A percentile compares a stretch with the other conserved stretches of the same genome.
These are phyloP conservation scores for Drosophila baimaii DNA, from an alignment of 1,140 invertebrate genomes.

Conservation along the genomic window DNA sequence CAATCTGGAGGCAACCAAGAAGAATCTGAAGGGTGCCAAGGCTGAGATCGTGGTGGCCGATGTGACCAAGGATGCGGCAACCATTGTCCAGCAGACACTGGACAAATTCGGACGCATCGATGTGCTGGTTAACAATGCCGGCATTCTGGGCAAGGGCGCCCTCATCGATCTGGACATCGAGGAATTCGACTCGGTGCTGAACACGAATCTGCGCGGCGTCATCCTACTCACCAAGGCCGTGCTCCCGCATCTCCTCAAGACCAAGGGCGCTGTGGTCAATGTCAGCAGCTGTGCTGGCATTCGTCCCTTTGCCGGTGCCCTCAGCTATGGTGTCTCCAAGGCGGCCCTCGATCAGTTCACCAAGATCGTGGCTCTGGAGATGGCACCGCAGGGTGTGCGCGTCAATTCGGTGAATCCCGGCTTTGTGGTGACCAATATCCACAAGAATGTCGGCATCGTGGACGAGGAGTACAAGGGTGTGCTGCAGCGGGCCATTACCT, in stretches of 20 bases:
- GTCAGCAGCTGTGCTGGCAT: constrained; percentile 96
- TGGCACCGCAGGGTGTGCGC: constrained; percentile 91
- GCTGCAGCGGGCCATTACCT: constrained; percentile 89
- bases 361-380: constrained; percentile 90
- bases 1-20: constrained; percentile 85
- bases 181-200: constrained; percentile 93
- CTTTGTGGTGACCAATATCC: constrained; percentile 92
- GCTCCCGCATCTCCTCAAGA: constrained; percentile 91
- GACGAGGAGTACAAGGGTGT: constrained; percentile 90
- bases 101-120: constrained; percentile 90
- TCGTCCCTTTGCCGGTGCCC: constrained; percentile 89
- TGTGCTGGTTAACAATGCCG: constrained; percentile 94
- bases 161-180: constrained; percentile 91
- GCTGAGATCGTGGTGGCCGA: constrained; percentile 85
- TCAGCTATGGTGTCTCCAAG: constrained; percentile 95
- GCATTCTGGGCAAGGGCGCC: constrained; percentile 88
- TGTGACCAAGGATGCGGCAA: constrained; percentile 90
- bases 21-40: constrained; percentile 32
- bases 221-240: constrained; percentile 93
- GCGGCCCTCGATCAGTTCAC: constrained; percentile 96
- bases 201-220: constrained; percentile 92
- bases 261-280: constrained; percentile 95
- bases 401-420: constrained; percentile 95
- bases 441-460: constrained; percentile 90
- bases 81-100: constrained; percentile 89